Base-by-base conservation (phyloP, 2,113 vertebrate genomes). In the Zootoca vivipara region DNA sequence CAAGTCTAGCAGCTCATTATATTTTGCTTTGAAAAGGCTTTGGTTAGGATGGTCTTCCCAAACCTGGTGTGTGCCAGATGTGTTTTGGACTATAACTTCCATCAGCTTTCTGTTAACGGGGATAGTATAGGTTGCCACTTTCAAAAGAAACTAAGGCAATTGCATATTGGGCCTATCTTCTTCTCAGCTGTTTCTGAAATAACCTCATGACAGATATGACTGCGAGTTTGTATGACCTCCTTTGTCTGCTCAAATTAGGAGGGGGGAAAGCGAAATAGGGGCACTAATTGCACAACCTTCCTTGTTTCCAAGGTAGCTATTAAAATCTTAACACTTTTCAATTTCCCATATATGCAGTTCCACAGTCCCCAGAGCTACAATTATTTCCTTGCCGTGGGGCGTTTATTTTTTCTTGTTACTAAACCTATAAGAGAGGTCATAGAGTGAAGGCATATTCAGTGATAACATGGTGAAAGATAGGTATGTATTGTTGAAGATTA, bases 361-460 rank as follows among this genome's bases (percentile, higher is more conserved):
- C 35, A 65, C 52, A 74, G 6, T 87, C 79, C 79, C 70, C 52
- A 82, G 86, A 82, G 86, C 73, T 83, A 88, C 38, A 88, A 88
- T 88, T 83, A 82, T 75, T 83, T 88, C 73, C 58, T 88, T 88
- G 38, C 72, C 75, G 7, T 46, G 58, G 13, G 70, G 78, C 52
- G 28, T 74, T 82, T n/a, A 12, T 28, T 56, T 20, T n/a, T 33
- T 24, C 72, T 18, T 73, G 20, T 26, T 33, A 42, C 86, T 87
- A 87, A 74, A 62, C n/a, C 38, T 88, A 18, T 75, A 64, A 87
- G 72, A 82, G 56, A 82, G 30, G 13, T 42, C 70, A 75, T 22
- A 5, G 42, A 35, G 65, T 80, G 8, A 79, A 70, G 30, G 38
- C 26, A 18, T 56, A 26, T 46, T 78, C 20, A 65, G 58, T 42